Evolutionary conservation across 2,888 invertebrate genomes (phyloP).

Genomic region (Heliconius erato): DNA sequence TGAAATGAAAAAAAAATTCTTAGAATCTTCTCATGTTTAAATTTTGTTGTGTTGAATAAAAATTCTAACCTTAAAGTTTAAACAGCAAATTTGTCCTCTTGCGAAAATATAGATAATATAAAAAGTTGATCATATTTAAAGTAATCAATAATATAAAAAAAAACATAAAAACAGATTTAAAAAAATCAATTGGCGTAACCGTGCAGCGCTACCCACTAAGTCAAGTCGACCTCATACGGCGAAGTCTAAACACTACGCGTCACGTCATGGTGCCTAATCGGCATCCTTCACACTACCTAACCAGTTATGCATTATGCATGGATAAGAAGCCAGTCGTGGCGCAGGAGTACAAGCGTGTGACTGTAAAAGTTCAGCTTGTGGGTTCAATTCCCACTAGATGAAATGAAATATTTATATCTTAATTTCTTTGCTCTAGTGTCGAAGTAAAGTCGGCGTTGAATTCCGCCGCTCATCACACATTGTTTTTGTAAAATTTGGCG

Average conservation of each 20-base stretch:
- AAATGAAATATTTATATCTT: too few species aligned
- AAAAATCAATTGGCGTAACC: slow-evolving; percentile 7
- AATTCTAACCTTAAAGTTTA: not conserved
- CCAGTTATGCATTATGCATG: slow-evolving; percentile 19
- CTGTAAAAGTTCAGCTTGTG: too few species aligned
- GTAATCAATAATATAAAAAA: not conserved
- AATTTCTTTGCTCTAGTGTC: too few species aligned
- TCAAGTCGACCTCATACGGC: slow-evolving; percentile 20
- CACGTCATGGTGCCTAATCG: slow-evolving; percentile 31
- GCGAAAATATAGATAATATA: not conserved
- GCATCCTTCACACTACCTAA: slow-evolving; percentile 34
- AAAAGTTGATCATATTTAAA: not conserved
- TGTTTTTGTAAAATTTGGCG: too few species aligned
- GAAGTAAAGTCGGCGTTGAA: too few species aligned
- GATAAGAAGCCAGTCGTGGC: not conserved
- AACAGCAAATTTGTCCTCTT: not conserved
- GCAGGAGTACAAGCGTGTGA: too few species aligned
- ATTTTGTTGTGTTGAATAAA: not conserved
- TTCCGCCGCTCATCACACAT: too few species aligned
- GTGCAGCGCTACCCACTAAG: slow-evolving; percentile 36
- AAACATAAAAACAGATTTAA: not conserved
- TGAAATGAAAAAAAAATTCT: too few species aligned
- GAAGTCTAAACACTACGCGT: slow-evolving; percentile 22
- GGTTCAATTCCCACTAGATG: too few species aligned
- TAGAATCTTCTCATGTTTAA: too few species aligned